These are phyloP conservation scores for Phaedon cochleariae DNA, from an alignment of 2,888 invertebrate genomes.

Conservation along the genomic window DNA sequence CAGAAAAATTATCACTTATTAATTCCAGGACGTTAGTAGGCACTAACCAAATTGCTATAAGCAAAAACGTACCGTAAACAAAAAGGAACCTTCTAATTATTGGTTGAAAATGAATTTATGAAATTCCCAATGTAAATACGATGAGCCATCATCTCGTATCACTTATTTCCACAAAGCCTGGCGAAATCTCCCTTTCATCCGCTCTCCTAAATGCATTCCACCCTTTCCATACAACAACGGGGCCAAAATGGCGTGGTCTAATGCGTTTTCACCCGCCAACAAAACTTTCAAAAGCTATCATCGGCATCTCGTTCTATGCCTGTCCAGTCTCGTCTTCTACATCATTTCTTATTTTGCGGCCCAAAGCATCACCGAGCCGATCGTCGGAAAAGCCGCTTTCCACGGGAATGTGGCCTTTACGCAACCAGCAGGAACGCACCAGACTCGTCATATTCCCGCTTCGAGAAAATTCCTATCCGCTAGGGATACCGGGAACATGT, in stretches of 20 bases:
- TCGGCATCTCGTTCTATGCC: slow-evolving; percentile 42
- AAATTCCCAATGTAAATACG: not conserved
- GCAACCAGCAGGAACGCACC: slow-evolving; percentile 22
- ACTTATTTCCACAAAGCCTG: not conserved
- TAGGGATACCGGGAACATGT: slow-evolving; percentile 51
- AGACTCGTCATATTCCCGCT: slow-evolving; percentile 29
- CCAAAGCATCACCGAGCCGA: slow-evolving; percentile 6
- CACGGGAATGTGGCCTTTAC: slow-evolving; percentile 30
- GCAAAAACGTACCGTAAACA: too few species aligned
- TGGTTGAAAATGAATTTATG: too few species aligned
- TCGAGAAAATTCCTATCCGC: slow-evolving; percentile 31
- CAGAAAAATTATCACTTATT: too few species aligned
- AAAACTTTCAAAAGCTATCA: slow-evolving; percentile 50
- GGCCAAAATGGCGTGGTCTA: slow-evolving; percentile 45
- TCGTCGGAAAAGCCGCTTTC: slow-evolving; percentile 23
- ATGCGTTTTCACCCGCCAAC: slow-evolving; percentile 47
- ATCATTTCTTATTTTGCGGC: slow-evolving; percentile 46
- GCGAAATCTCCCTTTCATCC: slow-evolving; percentile 43
- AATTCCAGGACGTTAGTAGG: too few species aligned
- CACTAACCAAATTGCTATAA: too few species aligned
- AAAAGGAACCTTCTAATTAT: too few species aligned
- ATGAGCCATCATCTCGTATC: not conserved
- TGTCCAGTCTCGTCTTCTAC: slow-evolving; percentile 44
- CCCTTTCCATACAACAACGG: slow-evolving; percentile 44
- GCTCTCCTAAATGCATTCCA: slow-evolving; percentile 42